A percentile compares a stretch with the other conserved stretches of the same genome.
phyloP scores from a whole-genome alignment of 2,113 vertebrate species.

The zebrafish (Danio rerio) region GRCz12tu NC_133189.1:39979501-39980000 shows the following conservation, averaged over 20 bases:
- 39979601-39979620: background rate
- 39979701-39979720: constrained; percentile 7
- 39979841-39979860: constrained; percentile 87
- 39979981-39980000: constrained; percentile 34
- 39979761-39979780: constrained; percentile 74
- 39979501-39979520: no score
- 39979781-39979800: constrained; percentile 90
- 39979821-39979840: constrained; percentile 84
- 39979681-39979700: constrained; percentile 20
- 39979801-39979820: constrained; percentile 79
- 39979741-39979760: constrained; percentile 53
- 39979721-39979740: background rate
- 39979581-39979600: no score
- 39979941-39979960: constrained; percentile 61
- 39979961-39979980: constrained; percentile 61
- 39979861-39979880: constrained; percentile 91
- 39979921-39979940: constrained; percentile 83
- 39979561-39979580: no score
- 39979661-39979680: background rate
- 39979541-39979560: no score
- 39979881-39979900: constrained; percentile 79
- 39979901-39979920: constrained; percentile 81
- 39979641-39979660: background rate
- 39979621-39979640: background rate
- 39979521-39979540: no score